phyloP scores from a whole-genome alignment of 2,888 invertebrate genomes.

The Lycocerus yunnanus region DNA sequence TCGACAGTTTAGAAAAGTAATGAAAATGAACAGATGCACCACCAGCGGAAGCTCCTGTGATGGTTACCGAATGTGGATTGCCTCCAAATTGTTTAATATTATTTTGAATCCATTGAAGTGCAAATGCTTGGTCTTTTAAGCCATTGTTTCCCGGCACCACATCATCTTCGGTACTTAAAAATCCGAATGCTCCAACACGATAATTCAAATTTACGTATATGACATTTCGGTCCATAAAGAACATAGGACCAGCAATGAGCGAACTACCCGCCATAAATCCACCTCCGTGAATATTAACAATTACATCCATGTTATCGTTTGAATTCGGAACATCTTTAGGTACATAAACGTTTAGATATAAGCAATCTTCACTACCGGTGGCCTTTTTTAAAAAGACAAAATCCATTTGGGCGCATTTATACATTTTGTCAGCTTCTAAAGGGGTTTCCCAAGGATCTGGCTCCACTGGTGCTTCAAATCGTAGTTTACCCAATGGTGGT shows the following conservation, averaged over 20 bases:
- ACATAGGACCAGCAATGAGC: constrained; percentile 48
- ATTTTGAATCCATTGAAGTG: constrained; percentile 63
- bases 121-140: constrained; percentile 60
- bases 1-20: constrained; percentile 64
- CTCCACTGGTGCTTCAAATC: constrained; percentile 7
- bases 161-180: neutral
- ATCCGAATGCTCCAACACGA: neutral
- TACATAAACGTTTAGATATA: neutral
- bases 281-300: neutral
- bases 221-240: neutral
- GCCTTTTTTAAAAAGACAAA: neutral
- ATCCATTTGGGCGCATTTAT: neutral
- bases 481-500: constrained; percentile 4
- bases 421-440: neutral
- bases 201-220: neutral
- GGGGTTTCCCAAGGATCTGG: constrained; percentile 1
- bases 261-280: constrained; percentile 39
- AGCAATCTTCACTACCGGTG: neutral
- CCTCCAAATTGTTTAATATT: constrained; percentile 63
- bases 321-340: neutral
- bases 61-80: constrained; percentile 66
- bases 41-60: constrained; percentile 71
- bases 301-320: neutral
- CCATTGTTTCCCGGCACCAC: constrained; percentile 58
- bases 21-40: constrained; percentile 74